Evolutionary conservation across 2,797 vertebrate genomes (phyloP).

Genomic region (Lateolabrax maculatus): DNA sequence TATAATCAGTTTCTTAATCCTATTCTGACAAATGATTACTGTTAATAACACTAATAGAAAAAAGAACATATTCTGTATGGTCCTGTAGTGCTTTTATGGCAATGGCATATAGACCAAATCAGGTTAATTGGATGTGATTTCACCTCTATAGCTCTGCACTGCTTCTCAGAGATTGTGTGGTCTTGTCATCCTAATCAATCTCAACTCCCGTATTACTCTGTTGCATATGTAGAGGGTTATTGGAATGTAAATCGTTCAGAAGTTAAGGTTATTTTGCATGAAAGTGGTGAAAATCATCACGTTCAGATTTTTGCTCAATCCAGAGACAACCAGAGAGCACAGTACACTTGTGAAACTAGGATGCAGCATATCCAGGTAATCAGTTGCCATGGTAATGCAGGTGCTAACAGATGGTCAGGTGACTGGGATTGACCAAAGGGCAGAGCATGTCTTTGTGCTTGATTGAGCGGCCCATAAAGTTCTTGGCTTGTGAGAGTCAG

Average conservation of each 20-base stretch:
- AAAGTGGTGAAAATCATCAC: neutral
- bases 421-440: constrained; percentile 19
- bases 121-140: constrained; percentile 24
- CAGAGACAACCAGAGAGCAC: neutral
- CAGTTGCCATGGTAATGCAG: constrained; percentile 56
- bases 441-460: constrained; percentile 21
- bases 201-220: neutral
- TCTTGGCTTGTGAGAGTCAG: constrained; percentile 1
- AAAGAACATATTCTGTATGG: neutral
- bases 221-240: constrained; percentile 7
- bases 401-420: constrained; percentile 21
- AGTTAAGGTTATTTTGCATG: neutral
- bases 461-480: constrained; percentile 25
- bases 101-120: neutral
- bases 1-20: neutral
- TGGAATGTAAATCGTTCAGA: neutral
- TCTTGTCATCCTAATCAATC: neutral
- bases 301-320: neutral
- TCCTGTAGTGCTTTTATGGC: neutral
- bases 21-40: constrained; percentile 4
- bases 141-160: neutral
- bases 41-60: neutral
- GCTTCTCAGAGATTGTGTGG: neutral
- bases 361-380: constrained; percentile 19
- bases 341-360: neutral